phyloP scores from a whole-genome alignment of 2,888 invertebrate genomes.

The Aricia artaxerxes region DNA sequence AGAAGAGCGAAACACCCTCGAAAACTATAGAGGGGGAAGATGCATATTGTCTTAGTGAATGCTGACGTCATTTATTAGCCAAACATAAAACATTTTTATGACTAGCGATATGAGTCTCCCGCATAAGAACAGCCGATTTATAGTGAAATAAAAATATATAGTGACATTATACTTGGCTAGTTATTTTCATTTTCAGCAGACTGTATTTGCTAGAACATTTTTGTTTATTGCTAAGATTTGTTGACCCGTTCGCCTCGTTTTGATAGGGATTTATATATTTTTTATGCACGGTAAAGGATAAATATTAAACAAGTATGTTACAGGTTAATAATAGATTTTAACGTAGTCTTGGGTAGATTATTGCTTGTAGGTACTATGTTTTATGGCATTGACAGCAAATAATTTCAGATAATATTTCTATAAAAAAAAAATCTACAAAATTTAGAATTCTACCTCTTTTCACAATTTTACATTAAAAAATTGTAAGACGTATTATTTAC shows the following conservation, averaged over 20 bases:
- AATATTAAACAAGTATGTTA: too few relatives aligned
- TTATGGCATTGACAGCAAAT: too few relatives aligned
- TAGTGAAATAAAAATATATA: constrained; percentile 71
- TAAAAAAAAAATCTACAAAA: too few relatives aligned
- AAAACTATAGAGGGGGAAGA: constrained; percentile 74
- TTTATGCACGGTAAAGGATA: too few relatives aligned
- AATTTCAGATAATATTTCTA: too few relatives aligned
- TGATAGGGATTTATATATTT: too few relatives aligned
- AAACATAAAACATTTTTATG: constrained; percentile 81
- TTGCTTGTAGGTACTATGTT: too few relatives aligned
- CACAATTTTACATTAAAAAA: too few relatives aligned
- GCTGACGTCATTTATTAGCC: constrained; percentile 81
- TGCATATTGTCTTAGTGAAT: constrained; percentile 79
- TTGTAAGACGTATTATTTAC: too few relatives aligned
- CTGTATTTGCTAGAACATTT: not conserved
- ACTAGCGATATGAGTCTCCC: constrained; percentile 69
- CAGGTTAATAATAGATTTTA: too few relatives aligned
- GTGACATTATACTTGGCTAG: constrained; percentile 40
- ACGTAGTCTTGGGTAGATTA: too few relatives aligned
- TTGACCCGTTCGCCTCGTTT: not conserved
- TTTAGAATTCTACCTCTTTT: too few relatives aligned
- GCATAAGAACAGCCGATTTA: constrained; percentile 72
- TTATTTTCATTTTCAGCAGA: constrained; percentile 35
- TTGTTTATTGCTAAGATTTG: constrained; percentile 29
- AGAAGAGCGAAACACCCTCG: constrained; percentile 62